Evolutionary conservation across 2,113 vertebrate genomes (phyloP).

Genomic region (Gracilinanus agilis): DNA sequence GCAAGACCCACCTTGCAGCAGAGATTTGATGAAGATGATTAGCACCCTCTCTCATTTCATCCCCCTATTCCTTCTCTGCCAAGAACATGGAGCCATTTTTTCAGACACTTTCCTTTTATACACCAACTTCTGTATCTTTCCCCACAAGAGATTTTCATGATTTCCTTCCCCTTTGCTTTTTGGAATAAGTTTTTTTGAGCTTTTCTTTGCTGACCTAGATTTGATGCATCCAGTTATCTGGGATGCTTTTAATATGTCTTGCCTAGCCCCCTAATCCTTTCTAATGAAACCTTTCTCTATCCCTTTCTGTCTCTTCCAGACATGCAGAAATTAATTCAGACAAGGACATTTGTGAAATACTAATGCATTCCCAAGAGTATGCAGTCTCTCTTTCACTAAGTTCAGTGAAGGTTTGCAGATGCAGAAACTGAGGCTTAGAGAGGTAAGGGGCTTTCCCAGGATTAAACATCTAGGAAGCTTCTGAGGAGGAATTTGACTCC

Average conservation of each 20-base stretch:
- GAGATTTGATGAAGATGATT: not conserved
- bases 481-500: not conserved
- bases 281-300: slow-evolving; percentile 22
- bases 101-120: not conserved
- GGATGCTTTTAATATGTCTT: slow-evolving; percentile 23
- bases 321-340: slow-evolving; percentile 53
- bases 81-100: not conserved
- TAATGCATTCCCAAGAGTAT: slow-evolving; percentile 6
- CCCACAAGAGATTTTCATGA: slow-evolving; percentile 26
- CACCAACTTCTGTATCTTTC: not conserved
- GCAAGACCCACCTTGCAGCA: not conserved
- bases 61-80: too few relatives aligned
- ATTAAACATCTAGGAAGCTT: not conserved
- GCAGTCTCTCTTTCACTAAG: not conserved
- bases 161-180: not conserved
- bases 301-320: not conserved
- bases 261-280: slow-evolving; percentile 37
- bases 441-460: not conserved
- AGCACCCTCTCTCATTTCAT: not conserved
- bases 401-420: slow-evolving; percentile 16
- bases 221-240: slow-evolving; percentile 34
- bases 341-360: slow-evolving; percentile 2
- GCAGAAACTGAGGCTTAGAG: not conserved
- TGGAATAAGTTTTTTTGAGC: not conserved
- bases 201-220: slow-evolving; percentile 48